phyloP scores from a whole-genome alignment of 2,797 vertebrate genomes.

The Eptatretus atami region DNA sequence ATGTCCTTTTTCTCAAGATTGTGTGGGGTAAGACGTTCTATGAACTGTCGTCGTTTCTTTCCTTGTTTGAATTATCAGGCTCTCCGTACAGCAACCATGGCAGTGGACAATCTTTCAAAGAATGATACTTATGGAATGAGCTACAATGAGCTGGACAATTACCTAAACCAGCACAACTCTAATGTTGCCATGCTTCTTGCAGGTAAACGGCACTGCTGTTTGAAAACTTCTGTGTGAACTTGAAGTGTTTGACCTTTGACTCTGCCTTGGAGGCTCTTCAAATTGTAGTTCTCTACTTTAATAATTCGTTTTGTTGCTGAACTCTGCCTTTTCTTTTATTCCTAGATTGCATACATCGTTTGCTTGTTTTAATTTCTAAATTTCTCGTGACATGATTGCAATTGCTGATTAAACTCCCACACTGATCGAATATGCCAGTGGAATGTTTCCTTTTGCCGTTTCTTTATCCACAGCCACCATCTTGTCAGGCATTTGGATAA shows the following conservation, averaged over 20 bases:
- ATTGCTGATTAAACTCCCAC: no score
- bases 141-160: conserved; percentile 42
- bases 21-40: no score
- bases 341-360: no score
- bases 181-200: conserved; percentile 90
- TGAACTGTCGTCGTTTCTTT: conserved; percentile 10
- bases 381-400: no score
- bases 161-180: conserved; percentile 59
- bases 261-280: not conserved
- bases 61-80: conserved; percentile 12
- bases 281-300: not conserved
- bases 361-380: no score
- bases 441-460: no score
- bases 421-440: no score
- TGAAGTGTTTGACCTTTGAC: conserved; percentile 1
- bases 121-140: conserved; percentile 57
- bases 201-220: conserved; percentile 26
- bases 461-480: conserved; percentile 37
- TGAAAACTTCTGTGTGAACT: not conserved
- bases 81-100: conserved; percentile 12
- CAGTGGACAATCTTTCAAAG: conserved; percentile 41
- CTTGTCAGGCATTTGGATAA: conserved; percentile 98
- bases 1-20: no score
- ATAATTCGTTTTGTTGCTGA: not conserved
- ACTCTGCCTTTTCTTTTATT: no score